Percentiles rank a stretch among this genome's conserved stretches.
Evolutionary conservation across 1,140 invertebrate genomes (phyloP).

Genomic region (fruit fly (Drosophila melanogaster)): Release_6_plus_ISO1_MT NT_033779.5:10227501-10228000

Average conservation of each 20-base stretch:
- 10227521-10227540: no score
- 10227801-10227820: conserved; percentile 48
- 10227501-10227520: no score
- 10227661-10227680: no score
- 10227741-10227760: conserved; percentile 6
- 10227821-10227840: conserved; percentile 66
- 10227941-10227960: conserved; percentile 41
- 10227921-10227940: conserved; percentile 48
- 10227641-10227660: no score
- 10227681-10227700: not conserved
- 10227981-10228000: conserved; percentile 60
- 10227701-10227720: not conserved
- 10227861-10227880: conserved; percentile 82
- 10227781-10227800: conserved; percentile 38
- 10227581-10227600: no score
- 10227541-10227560: no score
- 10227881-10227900: conserved; percentile 70
- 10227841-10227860: conserved; percentile 29
- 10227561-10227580: no score
- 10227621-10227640: no score
- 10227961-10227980: conserved; percentile 51
- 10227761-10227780: conserved; percentile 48
- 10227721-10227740: not conserved
- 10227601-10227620: no score
- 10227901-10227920: conserved; percentile 56